These are phyloP conservation scores for Phataginus tetradactyla DNA, from an alignment of 2,797 vertebrate genomes.

Conservation along the genomic window DNA sequence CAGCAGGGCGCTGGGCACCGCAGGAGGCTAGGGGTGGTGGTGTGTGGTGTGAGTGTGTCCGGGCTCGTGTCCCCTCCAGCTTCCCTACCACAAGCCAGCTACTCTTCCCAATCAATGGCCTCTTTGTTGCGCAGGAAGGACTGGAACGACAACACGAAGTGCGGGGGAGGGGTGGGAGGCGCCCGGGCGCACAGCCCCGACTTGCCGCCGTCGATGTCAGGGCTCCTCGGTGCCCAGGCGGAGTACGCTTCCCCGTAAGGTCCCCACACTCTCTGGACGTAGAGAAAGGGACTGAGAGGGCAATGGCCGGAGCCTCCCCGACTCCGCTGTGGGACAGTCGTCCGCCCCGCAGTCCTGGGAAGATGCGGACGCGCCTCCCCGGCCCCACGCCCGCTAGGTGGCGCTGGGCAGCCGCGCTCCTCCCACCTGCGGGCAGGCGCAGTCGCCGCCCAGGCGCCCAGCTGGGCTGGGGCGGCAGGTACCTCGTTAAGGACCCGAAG, in stretches of 20 bases:
- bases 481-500: neutral
- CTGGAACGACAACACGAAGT: neutral
- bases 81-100: neutral
- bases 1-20: neutral
- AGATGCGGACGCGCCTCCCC: accelerated
- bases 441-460: accelerated
- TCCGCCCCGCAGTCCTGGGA: neutral
- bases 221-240: neutral
- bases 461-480: neutral
- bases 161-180: neutral
- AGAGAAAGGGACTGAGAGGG: neutral
- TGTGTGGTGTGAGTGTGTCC: neutral
- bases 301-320: neutral
- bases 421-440: neutral
- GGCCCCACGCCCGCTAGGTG: constrained; percentile 54
- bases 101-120: constrained; percentile 53
- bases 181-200: accelerated
- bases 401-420: constrained; percentile 5
- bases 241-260: neutral
- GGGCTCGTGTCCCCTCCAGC: neutral
- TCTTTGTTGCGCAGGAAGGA: constrained; percentile 18
- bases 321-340: accelerated
- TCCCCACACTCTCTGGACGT: neutral
- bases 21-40: neutral
- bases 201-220: neutral